Base-by-base conservation (phyloP, 2,888 invertebrate species). In the Cryptocephalus moraei region DNA sequence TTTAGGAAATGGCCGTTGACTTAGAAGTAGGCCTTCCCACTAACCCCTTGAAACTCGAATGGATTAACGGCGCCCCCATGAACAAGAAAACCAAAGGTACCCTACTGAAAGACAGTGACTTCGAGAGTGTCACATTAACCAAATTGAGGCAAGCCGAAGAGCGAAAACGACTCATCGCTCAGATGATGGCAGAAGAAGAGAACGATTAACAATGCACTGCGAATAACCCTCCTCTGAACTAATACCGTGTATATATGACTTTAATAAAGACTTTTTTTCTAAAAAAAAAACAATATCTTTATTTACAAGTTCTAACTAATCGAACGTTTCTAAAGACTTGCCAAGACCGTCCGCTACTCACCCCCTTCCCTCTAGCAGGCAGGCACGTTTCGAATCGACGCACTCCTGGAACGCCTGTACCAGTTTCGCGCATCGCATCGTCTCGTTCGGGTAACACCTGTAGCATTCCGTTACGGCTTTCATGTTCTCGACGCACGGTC, bases 81-180 rank as follows among this genome's bases (percentile, higher is more conserved):
- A 67, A 70, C 47, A 70, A 53, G 56, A 50, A 61, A 22, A 56
- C 59, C 33, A 68, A 75, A 39, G 62, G 61, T 46, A 66, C 74
- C 49, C 66, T 78, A 33, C 71, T 78, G 46, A 76, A 78, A 32
- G 80, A 84, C 39, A 75, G 77, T 51, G 90, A 92, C 66, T 91
- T 82, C 73, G 92, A 93, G 71, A 85, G 82, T 61, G 62, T 87
- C 13, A 90, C 91, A 2, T 70, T 92, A 56, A 80, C 80, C 50
- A 86, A 85, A 71, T 73, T 92, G 73, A 75, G 86, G 49, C 87
- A 88, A 73, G 91, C 90, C 4, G 87, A 91, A 62, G 91, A 92
- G 70, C 77, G 90, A 45, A 90, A 89, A 69, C 76, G 74, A 50
- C 62, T 86, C 53, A 83, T 85, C 59, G 82, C 81, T 60, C 75